Base-by-base conservation (phyloP, 2,113 vertebrate genomes). In the Rynchops niger region DNA sequence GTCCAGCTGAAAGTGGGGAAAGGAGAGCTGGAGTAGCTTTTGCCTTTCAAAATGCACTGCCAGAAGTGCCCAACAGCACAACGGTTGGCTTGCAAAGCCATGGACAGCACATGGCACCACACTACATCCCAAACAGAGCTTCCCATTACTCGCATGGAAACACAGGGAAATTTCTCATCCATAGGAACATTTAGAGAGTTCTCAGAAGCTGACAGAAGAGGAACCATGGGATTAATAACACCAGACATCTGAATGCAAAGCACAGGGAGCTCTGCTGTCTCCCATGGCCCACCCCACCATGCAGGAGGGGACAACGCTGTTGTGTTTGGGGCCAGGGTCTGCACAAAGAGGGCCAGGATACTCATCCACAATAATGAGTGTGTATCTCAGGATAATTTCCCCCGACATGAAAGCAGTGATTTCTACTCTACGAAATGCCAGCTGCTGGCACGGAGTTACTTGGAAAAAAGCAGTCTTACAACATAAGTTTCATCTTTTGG, bases 51-150 rank as follows among this genome's bases (percentile, higher is more conserved):
- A 88, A 62, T 17, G 23, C 14, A 9, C 43, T 30, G 34, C n/a
- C 42, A 49, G 38, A 40, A 53, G 18, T 52, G 29, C 15, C 29
- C 50, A 40, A 20, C 18, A 79, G 67, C 43, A 53, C 45, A 25
- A 25, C 0, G 0, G 13, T 29, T 4, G 40, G 30, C 30, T 79
- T 83, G 53, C 27, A 62, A 62, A 82, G 53, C 30, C 53, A 50
- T 1, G 1, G 22, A 36, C 56, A 15, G 43, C 58, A 59, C 1
- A 0, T 53, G n/a, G 23, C 32, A 42, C 30, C 19, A 20, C 0
- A 4, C 40, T 38, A 15, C 6, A 38, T 86, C 62, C 49, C 43
- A 55, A 9, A 30, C 17, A 42, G 9, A 90, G 20, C 43, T 90
- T 82, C 17, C 49, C 20, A 7, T 38, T 52, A 42, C 56, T 36